Percentiles rank a stretch among this genome's conserved stretches.
Evolutionary conservation across 2,888 invertebrate species (phyloP).

Genomic region (Scaptomyza caliginosa): DNA sequence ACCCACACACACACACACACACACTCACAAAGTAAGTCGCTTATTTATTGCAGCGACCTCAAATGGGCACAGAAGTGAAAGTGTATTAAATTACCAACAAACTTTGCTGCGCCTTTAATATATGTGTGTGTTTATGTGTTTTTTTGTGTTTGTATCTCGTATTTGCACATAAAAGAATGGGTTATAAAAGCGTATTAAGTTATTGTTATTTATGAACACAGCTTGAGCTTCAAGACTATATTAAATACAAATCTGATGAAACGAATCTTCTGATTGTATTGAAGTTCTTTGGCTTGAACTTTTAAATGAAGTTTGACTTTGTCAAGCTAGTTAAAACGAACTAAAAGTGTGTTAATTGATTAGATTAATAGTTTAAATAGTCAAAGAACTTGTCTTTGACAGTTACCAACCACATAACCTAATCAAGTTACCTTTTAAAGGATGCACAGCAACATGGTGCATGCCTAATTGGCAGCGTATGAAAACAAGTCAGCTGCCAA

Average conservation of each 20-base stretch:
- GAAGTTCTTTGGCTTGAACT: not conserved
- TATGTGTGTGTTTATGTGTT: slow-evolving; percentile 27
- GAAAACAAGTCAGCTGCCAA: slow-evolving; percentile 27
- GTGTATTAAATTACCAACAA: slow-evolving; percentile 73
- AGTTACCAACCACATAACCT: no score
- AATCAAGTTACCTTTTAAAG: slow-evolving; percentile 10
- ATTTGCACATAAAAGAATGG: slow-evolving; percentile 54
- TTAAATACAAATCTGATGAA: slow-evolving; percentile 37
- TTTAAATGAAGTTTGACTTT: no score
- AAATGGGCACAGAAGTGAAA: slow-evolving; percentile 79
- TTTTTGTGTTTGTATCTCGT: slow-evolving; percentile 38
- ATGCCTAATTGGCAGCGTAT: slow-evolving; percentile 34
- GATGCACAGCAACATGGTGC: not conserved
- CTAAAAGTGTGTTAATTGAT: no score
- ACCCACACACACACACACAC: slow-evolving; percentile 36
- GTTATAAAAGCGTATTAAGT: slow-evolving; percentile 67
- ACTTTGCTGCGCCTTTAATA: slow-evolving; percentile 26
- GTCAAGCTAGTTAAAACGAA: no score
- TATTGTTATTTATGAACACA: slow-evolving; percentile 65
- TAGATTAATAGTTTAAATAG: no score
- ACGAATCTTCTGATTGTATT: slow-evolving; percentile 8
- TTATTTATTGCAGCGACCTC: slow-evolving; percentile 79
- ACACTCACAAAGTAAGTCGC: slow-evolving; percentile 63
- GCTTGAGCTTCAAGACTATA: slow-evolving; percentile 30
- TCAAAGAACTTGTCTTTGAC: no score